phyloP scores from a whole-genome alignment of 2,113 vertebrate species.

The cattle (Bos taurus) region DNA sequence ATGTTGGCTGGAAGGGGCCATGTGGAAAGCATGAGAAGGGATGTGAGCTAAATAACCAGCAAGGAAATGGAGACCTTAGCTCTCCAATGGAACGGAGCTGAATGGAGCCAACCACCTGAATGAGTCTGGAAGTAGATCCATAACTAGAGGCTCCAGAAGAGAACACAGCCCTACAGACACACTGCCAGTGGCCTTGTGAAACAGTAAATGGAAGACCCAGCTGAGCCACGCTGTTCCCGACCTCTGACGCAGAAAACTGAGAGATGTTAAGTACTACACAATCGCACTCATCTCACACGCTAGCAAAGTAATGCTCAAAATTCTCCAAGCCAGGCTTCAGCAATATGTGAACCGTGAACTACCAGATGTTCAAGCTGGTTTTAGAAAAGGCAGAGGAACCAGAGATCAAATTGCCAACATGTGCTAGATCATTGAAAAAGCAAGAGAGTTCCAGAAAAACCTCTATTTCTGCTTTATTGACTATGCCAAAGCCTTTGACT shows the following conservation, averaged over 20 bases:
- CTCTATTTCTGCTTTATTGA: background rate
- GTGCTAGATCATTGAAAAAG: fast-evolving
- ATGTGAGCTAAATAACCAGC: background rate
- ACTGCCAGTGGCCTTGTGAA: background rate
- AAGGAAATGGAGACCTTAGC: background rate
- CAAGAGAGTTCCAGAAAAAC: background rate
- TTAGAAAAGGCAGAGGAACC: background rate
- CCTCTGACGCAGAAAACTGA: background rate
- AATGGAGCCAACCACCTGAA: background rate
- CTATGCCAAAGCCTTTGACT: background rate
- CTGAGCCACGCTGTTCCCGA: background rate
- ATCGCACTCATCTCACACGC: background rate
- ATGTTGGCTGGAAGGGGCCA: background rate
- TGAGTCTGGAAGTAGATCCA: background rate
- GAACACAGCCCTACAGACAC: background rate
- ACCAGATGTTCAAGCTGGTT: background rate
- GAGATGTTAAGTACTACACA: background rate
- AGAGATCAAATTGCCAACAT: background rate
- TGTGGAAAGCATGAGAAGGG: background rate
- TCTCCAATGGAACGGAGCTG: background rate
- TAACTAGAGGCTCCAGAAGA: background rate
- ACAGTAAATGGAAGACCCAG: too few species aligned
- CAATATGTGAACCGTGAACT: background rate
- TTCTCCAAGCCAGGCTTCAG: background rate
- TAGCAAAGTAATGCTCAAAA: background rate